Percentiles rank a stretch among this genome's conserved stretches.
These are phyloP conservation scores for Ferrisia virgata DNA, from an alignment of 2,888 invertebrate species.

Conservation along the genomic window DNA sequence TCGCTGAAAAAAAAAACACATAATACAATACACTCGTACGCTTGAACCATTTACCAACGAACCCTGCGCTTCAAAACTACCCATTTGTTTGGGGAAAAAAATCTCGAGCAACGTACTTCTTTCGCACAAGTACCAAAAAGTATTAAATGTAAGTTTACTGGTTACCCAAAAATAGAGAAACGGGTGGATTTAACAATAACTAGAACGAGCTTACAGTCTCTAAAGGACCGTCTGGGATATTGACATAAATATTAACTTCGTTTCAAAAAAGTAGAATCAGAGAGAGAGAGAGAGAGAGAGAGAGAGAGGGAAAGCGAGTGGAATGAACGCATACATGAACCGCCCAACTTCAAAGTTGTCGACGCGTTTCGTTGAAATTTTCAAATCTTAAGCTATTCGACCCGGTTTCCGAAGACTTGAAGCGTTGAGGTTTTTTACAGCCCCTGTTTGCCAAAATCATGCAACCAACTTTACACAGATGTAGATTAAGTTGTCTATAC, in stretches of 20 bases:
- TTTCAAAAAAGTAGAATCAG: too few species aligned
- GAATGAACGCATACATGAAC: too few species aligned
- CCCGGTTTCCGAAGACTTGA: too few species aligned
- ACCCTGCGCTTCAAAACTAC: not conserved
- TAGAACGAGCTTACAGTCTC: not conserved
- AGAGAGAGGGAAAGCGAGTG: not conserved
- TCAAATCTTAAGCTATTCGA: not conserved
- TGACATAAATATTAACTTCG: not conserved
- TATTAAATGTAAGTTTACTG: not conserved
- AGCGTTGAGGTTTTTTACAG: too few species aligned
- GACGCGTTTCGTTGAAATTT: not conserved
- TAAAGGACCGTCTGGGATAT: conserved; percentile 14
- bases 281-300: not conserved
- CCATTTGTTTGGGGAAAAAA: not conserved
- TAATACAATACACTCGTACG: too few species aligned
- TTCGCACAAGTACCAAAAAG: not conserved
- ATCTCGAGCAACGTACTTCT: not conserved
- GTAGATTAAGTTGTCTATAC: too few species aligned
- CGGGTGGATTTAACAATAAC: not conserved
- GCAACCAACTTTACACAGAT: too few species aligned
- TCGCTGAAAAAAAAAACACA: too few species aligned
- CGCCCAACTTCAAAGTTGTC: not conserved
- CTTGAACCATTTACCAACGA: too few species aligned
- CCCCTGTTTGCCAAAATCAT: too few species aligned
- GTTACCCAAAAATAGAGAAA: not conserved